Evolutionary conservation across 2,888 invertebrate genomes (phyloP).

Genomic region (Rhamnusium bicolor): DNA sequence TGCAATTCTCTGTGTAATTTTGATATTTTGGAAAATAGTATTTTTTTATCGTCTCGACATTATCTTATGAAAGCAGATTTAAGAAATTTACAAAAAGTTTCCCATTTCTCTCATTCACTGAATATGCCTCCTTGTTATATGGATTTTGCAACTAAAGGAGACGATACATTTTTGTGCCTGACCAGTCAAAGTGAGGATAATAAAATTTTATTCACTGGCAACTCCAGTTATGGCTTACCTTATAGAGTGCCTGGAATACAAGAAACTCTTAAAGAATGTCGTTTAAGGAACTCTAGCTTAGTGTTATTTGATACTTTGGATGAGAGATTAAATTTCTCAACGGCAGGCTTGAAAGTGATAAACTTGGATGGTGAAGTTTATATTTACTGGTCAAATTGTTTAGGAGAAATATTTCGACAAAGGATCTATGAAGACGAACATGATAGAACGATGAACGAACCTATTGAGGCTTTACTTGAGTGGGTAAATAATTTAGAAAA

Average conservation of each 20-base stretch:
- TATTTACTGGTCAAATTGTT: constrained; percentile 51
- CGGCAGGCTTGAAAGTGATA: constrained; percentile 55
- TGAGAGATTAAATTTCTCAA: constrained; percentile 46
- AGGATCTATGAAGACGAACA: constrained; percentile 36
- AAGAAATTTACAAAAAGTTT: constrained; percentile 41
- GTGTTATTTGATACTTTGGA: constrained; percentile 44
- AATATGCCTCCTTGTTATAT: constrained; percentile 53
- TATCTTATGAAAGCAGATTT: constrained; percentile 55
- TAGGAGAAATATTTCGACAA: constrained; percentile 58
- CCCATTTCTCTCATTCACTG: constrained; percentile 51
- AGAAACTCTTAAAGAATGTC: constrained; percentile 48
- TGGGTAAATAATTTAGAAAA: constrained; percentile 50
- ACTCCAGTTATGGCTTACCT: constrained; percentile 53
- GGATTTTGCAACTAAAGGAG: constrained; percentile 44
- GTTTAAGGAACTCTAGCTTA: constrained; percentile 45
- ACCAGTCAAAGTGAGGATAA: constrained; percentile 48
- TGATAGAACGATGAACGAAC: constrained; percentile 18
- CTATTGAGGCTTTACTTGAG: constrained; percentile 41
- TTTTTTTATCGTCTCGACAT: constrained; percentile 51
- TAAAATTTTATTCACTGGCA: constrained; percentile 56
- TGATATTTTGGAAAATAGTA: constrained; percentile 36
- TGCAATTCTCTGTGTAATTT: constrained; percentile 56
- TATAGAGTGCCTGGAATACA: constrained; percentile 51
- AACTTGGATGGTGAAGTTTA: constrained; percentile 43
- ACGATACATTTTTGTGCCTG: constrained; percentile 51